Conservation (phyloP, 2,888 invertebrate species). For the Leptinotarsa haldemani region DNA sequence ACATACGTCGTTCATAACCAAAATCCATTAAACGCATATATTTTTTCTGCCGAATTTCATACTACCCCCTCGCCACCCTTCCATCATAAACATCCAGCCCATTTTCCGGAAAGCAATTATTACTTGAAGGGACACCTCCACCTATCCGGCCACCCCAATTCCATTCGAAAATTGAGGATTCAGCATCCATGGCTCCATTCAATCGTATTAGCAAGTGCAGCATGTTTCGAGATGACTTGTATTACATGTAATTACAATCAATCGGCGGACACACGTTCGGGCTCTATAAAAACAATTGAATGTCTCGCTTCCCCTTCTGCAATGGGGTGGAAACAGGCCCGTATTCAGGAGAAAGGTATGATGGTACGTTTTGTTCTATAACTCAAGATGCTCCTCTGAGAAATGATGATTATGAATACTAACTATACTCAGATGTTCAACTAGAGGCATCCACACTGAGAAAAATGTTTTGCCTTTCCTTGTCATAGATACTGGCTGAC, state of each 20-base stretch:
- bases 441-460: too few relatives aligned
- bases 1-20: too few relatives aligned
- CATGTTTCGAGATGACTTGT: conserved; percentile 52
- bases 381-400: too few relatives aligned
- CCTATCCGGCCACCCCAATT: conserved; percentile 1
- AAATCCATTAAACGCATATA: too few relatives aligned
- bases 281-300: conserved; percentile 59
- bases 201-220: conserved; percentile 46
- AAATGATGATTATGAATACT: too few relatives aligned
- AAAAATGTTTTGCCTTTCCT: too few relatives aligned
- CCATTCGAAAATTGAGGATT: conserved; percentile 28
- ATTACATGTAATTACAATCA: conserved; percentile 55
- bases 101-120: conserved; percentile 12
- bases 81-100: conserved; percentile 7
- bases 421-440: too few relatives aligned
- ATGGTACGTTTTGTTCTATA: not conserved
- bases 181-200: conserved; percentile 31
- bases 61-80: not conserved
- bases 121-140: not conserved
- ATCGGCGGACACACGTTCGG: conserved; percentile 52
- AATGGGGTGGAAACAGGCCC: conserved; percentile 19
- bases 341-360: not conserved
- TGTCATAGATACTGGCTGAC: too few relatives aligned
- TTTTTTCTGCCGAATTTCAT: not conserved
- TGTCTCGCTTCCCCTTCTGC: conserved; percentile 41